Percentiles rank a stretch among this genome's conserved stretches.
Conservation (phyloP, 92 coral and sea anemone species). For the Parazoanthus darwini region DNA sequence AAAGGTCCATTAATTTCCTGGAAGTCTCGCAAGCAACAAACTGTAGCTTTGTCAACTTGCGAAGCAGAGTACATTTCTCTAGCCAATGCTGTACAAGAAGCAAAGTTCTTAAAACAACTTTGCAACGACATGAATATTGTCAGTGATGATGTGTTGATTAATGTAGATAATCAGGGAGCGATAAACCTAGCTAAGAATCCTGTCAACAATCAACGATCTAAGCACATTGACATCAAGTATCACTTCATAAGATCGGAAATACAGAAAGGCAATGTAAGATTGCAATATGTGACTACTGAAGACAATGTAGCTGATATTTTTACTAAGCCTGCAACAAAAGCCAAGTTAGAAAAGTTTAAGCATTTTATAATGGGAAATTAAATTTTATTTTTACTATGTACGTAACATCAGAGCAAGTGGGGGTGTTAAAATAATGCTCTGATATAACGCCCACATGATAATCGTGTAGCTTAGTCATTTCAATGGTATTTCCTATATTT, state of each 20-base stretch:
- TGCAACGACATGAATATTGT: background rate
- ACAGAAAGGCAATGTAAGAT: background rate
- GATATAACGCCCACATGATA: background rate
- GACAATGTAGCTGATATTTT: slow-evolving; percentile 39
- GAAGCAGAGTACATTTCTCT: no score
- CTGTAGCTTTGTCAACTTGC: no score
- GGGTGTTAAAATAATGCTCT: slow-evolving; percentile 4
- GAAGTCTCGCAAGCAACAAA: no score
- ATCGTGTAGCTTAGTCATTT: slow-evolving; percentile 13
- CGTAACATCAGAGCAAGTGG: slow-evolving; percentile 24
- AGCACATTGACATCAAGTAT: background rate
- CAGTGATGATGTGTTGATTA: slow-evolving; percentile 9
- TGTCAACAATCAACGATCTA: background rate
- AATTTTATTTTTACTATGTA: background rate
- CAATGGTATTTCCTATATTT: background rate
- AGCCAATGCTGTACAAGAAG: no score
- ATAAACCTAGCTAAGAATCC: no score
- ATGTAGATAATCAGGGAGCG: slow-evolving; percentile 18
- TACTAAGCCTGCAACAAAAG: slow-evolving; percentile 30
- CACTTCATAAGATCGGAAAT: no score
- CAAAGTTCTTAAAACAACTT: no score
- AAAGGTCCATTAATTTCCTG: no score
- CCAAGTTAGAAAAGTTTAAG: slow-evolving; percentile 15
- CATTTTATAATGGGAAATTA: slow-evolving; percentile 16
- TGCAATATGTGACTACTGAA: slow-evolving; percentile 19